A percentile compares a stretch with the other conserved stretches of the same genome.
Conservation (phyloP, 2,888 invertebrate species). For the Notodonta dromedarius region DNA sequence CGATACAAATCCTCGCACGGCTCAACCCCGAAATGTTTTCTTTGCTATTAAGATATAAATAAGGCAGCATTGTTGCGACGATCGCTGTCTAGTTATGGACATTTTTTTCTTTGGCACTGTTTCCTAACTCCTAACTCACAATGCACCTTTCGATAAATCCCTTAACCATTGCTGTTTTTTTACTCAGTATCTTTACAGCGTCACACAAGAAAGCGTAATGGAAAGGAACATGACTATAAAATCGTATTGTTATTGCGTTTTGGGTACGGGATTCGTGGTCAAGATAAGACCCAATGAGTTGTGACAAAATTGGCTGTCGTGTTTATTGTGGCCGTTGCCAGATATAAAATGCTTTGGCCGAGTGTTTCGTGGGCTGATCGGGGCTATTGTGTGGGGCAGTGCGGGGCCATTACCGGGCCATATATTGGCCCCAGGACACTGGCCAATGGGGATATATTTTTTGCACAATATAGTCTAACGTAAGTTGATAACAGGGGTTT, state of each 20-base stretch:
- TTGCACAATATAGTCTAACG: too few relatives aligned
- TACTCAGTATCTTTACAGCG: constrained; percentile 2
- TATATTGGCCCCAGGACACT: neutral
- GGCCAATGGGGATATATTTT: neutral
- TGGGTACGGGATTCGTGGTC: constrained; percentile 44
- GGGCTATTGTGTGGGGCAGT: neutral
- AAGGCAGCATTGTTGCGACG: constrained; percentile 54
- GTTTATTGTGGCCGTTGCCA: constrained; percentile 57
- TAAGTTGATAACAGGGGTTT: too few relatives aligned
- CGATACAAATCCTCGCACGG: constrained; percentile 33
- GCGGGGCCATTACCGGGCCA: constrained; percentile 7
- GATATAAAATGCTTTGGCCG: constrained; percentile 51
- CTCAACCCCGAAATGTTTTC: constrained; percentile 48
- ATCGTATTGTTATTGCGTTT: neutral
- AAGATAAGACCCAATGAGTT: constrained; percentile 67
- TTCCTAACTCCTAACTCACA: constrained; percentile 25
- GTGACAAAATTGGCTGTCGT: constrained; percentile 66
- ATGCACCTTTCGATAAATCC: constrained; percentile 15
- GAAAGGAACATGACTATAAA: constrained; percentile 5
- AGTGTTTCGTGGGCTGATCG: constrained; percentile 6
- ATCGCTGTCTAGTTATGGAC: constrained; percentile 45
- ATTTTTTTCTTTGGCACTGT: constrained; percentile 51
- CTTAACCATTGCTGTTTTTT: constrained; percentile 29
- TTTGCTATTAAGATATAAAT: constrained; percentile 62
- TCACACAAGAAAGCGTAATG: constrained; percentile 29